Conservation (phyloP, 2,888 invertebrate genomes). For the Macrosoma leucophasiata region DNA sequence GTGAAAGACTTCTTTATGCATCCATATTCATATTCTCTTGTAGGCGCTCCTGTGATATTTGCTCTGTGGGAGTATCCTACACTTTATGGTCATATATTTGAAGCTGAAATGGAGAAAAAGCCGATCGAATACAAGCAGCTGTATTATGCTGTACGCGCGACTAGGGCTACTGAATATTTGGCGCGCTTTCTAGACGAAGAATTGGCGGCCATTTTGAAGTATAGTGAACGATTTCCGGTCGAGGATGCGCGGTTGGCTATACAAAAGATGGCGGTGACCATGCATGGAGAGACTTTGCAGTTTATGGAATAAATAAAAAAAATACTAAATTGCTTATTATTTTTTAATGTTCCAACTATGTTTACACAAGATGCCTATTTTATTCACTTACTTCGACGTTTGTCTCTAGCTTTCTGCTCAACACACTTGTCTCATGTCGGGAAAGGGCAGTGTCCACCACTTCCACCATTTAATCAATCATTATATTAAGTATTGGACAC, state of each 20-base stretch:
- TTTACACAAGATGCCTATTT: no score
- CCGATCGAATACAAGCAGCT: slow-evolving; percentile 52
- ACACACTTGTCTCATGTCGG: no score
- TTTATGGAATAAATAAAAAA: slow-evolving; percentile 60
- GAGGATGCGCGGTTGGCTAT: slow-evolving; percentile 52
- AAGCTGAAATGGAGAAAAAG: slow-evolving; percentile 44
- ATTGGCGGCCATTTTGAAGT: slow-evolving; percentile 45
- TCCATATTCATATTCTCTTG: slow-evolving; percentile 56
- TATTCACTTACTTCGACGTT: no score
- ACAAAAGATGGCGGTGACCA: slow-evolving; percentile 60
- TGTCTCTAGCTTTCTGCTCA: no score
- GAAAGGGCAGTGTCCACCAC: no score
- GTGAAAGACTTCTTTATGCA: slow-evolving; percentile 63
- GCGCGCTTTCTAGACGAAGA: slow-evolving; percentile 50
- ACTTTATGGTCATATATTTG: slow-evolving; percentile 49
- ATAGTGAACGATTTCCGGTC: slow-evolving; percentile 48
- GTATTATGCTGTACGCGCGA: slow-evolving; percentile 54
- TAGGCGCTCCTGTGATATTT: slow-evolving; percentile 53
- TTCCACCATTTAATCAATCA: no score
- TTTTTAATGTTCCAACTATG: slow-evolving; percentile 2
- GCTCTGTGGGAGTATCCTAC: slow-evolving; percentile 65
- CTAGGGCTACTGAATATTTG: slow-evolving; percentile 56
- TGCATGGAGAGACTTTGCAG: slow-evolving; percentile 51
- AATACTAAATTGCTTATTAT: slow-evolving; percentile 18
- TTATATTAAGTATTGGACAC: no score